Percentiles rank a stretch among this genome's conserved stretches.
Conservation (phyloP, 2,888 invertebrate genomes). For the Fissipunctia ypsillon region DNA sequence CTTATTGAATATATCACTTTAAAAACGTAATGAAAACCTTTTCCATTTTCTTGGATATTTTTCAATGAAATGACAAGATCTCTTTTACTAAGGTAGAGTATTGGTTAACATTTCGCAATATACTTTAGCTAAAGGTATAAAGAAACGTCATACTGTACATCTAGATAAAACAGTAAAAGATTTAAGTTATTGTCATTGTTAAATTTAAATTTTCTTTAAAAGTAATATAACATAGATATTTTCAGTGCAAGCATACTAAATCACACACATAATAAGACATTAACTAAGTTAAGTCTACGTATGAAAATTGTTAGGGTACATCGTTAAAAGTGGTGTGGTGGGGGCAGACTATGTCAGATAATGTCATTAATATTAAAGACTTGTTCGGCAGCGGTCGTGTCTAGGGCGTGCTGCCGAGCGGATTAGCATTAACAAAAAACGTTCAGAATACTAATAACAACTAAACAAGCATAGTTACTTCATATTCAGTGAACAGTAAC, state of each 20-base stretch:
- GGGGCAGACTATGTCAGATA: slow-evolving; percentile 30
- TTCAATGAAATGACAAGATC: neutral
- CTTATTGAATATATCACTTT: neutral
- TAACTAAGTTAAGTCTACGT: slow-evolving; percentile 29
- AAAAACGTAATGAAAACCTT: neutral
- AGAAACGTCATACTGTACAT: neutral
- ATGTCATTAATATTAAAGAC: slow-evolving; percentile 61
- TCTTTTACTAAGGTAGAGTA: neutral
- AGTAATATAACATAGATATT: neutral
- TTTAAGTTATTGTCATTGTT: neutral
- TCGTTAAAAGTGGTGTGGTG: slow-evolving; percentile 29
- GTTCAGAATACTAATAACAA: slow-evolving; percentile 57
- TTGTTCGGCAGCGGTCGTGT: slow-evolving; percentile 56
- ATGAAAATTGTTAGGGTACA: slow-evolving; percentile 39
- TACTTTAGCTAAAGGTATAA: neutral
- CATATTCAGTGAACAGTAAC: neutral
- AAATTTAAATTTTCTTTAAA: neutral
- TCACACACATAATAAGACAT: slow-evolving; percentile 1
- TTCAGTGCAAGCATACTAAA: slow-evolving; percentile 27
- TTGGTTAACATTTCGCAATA: neutral
- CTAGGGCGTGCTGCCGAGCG: slow-evolving; percentile 50
- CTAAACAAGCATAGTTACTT: slow-evolving; percentile 33
- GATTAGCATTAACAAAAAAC: slow-evolving; percentile 59
- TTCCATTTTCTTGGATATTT: neutral
- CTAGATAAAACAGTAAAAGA: neutral